Percentiles rank a stretch among this genome's conserved stretches.
Conservation (phyloP, 2,113 vertebrate genomes). For the Rhinoderma darwinii region DNA sequence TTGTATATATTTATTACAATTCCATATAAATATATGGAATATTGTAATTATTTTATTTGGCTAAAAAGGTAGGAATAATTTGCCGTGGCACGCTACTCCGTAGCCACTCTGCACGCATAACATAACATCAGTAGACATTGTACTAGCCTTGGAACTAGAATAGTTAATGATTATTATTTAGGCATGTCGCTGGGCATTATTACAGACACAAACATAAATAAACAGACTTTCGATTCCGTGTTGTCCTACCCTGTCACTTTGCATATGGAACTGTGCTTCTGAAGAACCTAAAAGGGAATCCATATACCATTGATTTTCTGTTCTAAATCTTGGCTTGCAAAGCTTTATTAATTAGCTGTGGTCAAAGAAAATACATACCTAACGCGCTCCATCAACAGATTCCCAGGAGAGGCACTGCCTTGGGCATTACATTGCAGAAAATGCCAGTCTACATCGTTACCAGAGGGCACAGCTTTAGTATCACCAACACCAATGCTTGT, state of each 20-base stretch:
- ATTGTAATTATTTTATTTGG: no score
- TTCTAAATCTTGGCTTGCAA: slow-evolving; percentile 31
- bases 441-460: neutral
- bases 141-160: neutral
- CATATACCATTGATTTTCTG: slow-evolving; percentile 55
- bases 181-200: slow-evolving; percentile 7
- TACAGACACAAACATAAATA: slow-evolving; percentile 32
- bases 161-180: slow-evolving; percentile 33
- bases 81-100: no score
- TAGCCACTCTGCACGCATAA: no score
- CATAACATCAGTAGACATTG: neutral
- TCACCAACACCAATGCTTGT: neutral
- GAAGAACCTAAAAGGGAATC: slow-evolving; percentile 49
- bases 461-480: neutral
- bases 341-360: slow-evolving; percentile 56
- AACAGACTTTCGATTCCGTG: slow-evolving; percentile 22
- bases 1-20: no score
- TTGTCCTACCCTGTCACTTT: slow-evolving; percentile 51
- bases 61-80: no score
- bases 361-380: slow-evolving; percentile 41
- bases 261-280: slow-evolving; percentile 29
- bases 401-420: neutral
- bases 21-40: no score
- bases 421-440: no score
- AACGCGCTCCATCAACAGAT: slow-evolving; percentile 19